Evolutionary conservation across 2,888 invertebrate genomes (phyloP).

Genomic region (Microplitis deprimator): DNA sequence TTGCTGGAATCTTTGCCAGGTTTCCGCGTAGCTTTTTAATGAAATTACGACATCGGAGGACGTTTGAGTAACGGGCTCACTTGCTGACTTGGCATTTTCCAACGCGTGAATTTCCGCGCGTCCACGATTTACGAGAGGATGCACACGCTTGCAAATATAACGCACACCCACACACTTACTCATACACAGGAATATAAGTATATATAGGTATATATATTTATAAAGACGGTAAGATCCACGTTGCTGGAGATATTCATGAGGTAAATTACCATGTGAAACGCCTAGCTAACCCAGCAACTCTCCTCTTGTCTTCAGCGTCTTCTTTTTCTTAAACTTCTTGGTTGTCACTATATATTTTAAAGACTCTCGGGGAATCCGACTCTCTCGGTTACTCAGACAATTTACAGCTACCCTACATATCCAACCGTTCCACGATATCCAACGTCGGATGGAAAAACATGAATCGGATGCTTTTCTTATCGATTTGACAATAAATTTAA

Average conservation of each 20-base stretch:
- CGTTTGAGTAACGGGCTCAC: conserved; percentile 33
- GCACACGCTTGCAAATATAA: conserved; percentile 24
- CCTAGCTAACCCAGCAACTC: conserved; percentile 51
- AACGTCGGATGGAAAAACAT: conserved; percentile 4
- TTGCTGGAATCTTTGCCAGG: conserved; percentile 6
- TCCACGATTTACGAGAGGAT: conserved; percentile 38
- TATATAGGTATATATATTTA: conserved; percentile 13
- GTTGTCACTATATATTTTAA: conserved; percentile 31
- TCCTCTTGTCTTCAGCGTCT: conserved; percentile 47
- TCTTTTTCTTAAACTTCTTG: conserved; percentile 43
- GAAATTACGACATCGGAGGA: conserved; percentile 41
- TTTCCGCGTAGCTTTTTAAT: conserved; percentile 34
- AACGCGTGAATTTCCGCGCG: conserved; percentile 41
- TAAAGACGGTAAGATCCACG: conserved; percentile 43
- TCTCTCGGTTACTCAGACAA: conserved; percentile 53
- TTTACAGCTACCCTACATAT: conserved; percentile 48
- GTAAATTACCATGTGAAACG: conserved; percentile 67
- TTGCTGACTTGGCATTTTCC: conserved; percentile 34
- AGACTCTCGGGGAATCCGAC: conserved; percentile 53
- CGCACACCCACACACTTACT: conserved; percentile 25
- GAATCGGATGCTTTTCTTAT: not conserved
- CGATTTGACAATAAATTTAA: not conserved
- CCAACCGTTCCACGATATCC: conserved; percentile 20
- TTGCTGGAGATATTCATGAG: conserved; percentile 68
- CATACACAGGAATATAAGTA: not conserved